Base-by-base conservation (phyloP, 2,113 vertebrate genomes). In the Psettodes erumei region DNA sequence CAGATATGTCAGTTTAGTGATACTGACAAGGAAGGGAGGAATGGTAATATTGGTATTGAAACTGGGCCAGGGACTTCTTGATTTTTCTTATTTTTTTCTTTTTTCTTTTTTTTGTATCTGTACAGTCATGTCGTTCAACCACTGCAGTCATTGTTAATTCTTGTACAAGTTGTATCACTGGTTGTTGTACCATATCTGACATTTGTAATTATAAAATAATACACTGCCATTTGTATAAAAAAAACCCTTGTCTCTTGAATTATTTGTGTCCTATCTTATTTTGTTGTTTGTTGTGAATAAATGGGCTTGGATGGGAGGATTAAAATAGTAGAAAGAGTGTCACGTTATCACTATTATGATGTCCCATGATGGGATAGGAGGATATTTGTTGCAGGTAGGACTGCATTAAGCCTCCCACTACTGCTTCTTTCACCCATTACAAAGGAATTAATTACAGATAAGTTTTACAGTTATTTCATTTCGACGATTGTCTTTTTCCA, bases 201-300 rank as follows among this genome's bases (percentile, higher is more conserved):
- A 93, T 95, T 95, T 94, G 92, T 94, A 94, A 94, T 94, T 94
- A 95, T 95, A 92, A 95, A 95, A 95, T 90, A 91, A 94, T 94
- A 95, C 94, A 95, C 93, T 96, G 94, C 94, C 83, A 61, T 90
- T 75, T 94, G 87, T 93, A 94, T 91, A 93, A 90, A 90, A 85
- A 86, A 88, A 51, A 67, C 70, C 59, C 55, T 59, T 48, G 70
- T 72, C 71, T 91, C 79, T 48, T 79, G 47, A 74, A 56, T 89
- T 75, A 67, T 88, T 86, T 87, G 54, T 82, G 37, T 74, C 27
- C 13, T 62, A 25, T 38, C 18, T 77, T 21, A 10, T 59, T 54
- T 32, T 38, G 9, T 33, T 28, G 35, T n/a, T 62, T 47, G 16
- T 43, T 65, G 19, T 21, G 3, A 55, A 75, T 67, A 37, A 33